These are phyloP conservation scores for Maconellicoccus hirsutus DNA, from an alignment of 1,140 invertebrate species.

Conservation along the genomic window DNA sequence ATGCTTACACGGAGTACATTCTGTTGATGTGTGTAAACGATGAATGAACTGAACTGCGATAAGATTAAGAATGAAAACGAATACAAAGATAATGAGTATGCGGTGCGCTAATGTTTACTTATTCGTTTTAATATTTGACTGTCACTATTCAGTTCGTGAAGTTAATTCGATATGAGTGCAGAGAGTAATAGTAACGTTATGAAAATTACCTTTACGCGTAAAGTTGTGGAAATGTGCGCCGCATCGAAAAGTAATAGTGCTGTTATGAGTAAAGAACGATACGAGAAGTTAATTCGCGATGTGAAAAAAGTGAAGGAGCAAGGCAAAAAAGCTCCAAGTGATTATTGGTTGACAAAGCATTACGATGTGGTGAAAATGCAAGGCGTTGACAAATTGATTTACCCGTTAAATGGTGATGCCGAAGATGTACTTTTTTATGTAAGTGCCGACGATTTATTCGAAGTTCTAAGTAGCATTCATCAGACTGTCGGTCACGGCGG, in stretches of 20 bases:
- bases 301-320: neutral
- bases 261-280: neutral
- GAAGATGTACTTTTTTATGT: slow-evolving; percentile 17
- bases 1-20: too few species aligned
- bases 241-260: neutral
- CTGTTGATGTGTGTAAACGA: too few species aligned
- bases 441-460: slow-evolving; percentile 28
- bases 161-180: too few species aligned
- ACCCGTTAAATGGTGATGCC: neutral
- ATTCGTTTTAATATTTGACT: too few species aligned
- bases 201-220: too few species aligned
- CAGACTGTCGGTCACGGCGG: slow-evolving; percentile 31
- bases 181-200: too few species aligned
- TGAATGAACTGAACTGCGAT: too few species aligned
- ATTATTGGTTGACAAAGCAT: neutral
- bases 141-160: too few species aligned
- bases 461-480: slow-evolving; percentile 30
- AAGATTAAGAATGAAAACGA: too few species aligned
- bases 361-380: neutral
- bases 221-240: too few species aligned
- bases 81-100: too few species aligned
- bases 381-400: neutral
- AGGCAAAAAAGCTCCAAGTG: neutral
- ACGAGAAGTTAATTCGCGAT: neutral
- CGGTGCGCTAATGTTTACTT: too few species aligned